Percentiles rank a stretch among this genome's conserved stretches.
phyloP scores from a whole-genome alignment of 2,888 invertebrate genomes.

The Brenthis hecate region DNA sequence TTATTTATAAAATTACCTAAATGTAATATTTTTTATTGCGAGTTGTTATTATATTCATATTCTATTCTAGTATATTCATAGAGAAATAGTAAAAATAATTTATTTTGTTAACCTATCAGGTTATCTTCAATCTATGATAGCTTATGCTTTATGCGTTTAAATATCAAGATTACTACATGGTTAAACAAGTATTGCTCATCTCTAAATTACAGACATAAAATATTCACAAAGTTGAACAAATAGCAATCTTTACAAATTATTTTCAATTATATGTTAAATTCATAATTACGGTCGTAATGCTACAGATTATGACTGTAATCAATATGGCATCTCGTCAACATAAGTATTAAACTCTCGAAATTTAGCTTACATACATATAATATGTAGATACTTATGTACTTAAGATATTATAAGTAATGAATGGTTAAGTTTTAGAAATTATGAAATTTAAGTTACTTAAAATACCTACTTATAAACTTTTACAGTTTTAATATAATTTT shows the following conservation, averaged over 20 bases:
- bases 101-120: constrained; percentile 17
- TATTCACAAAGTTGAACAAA: constrained; percentile 42
- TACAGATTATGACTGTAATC: constrained; percentile 2
- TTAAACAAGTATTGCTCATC: constrained; percentile 25
- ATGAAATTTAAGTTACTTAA: constrained; percentile 15
- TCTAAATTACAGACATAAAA: constrained; percentile 15
- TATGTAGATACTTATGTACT: constrained; percentile 1
- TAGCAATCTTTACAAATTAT: constrained; percentile 51
- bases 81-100: constrained; percentile 15
- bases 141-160: constrained; percentile 23
- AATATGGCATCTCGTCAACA: background rate
- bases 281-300: constrained; percentile 54
- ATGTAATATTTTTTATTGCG: no score
- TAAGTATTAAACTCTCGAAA: background rate
- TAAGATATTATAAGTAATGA: constrained; percentile 19
- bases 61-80: background rate
- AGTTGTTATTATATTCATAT: no score
- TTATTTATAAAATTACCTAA: no score
- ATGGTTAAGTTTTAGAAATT: constrained; percentile 12
- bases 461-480: no score
- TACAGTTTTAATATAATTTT: no score
- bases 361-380: background rate
- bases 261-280: constrained; percentile 59
- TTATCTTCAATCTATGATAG: constrained; percentile 18
- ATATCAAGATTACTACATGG: constrained; percentile 21